These are phyloP conservation scores for Forbesichthys agassizii DNA, from an alignment of 2,113 vertebrate genomes.

Conservation along the genomic window DNA sequence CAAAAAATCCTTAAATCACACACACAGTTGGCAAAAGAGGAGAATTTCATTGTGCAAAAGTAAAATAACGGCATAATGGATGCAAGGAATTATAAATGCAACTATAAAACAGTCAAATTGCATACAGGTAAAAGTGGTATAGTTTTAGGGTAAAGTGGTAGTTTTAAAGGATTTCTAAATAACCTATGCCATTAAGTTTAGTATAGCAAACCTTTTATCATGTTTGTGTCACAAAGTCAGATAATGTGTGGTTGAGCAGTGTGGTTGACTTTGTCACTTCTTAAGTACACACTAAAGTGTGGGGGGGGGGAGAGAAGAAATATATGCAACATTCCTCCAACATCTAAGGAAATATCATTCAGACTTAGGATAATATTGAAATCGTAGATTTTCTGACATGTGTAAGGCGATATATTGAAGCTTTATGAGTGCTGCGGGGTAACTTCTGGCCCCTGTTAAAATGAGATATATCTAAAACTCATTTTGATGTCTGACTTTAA, in stretches of 20 bases:
- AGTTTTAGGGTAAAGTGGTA: constrained; percentile 13
- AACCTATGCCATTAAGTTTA: constrained; percentile 63
- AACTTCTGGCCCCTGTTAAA: constrained; percentile 70
- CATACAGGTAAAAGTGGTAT: constrained; percentile 5
- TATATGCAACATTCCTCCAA: constrained; percentile 64
- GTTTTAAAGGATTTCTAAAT: constrained; percentile 56
- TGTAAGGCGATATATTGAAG: constrained; percentile 72
- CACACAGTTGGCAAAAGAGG: constrained; percentile 46
- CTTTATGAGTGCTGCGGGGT: constrained; percentile 70
- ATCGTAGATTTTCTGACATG: constrained; percentile 70
- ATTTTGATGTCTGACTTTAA: constrained; percentile 67
- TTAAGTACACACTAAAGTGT: constrained; percentile 50
- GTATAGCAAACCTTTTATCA: constrained; percentile 55
- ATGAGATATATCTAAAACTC: constrained; percentile 70
- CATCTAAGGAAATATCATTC: constrained; percentile 73
- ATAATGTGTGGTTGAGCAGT: constrained; percentile 66
- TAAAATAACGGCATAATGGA: constrained; percentile 20
- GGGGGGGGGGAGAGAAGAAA: constrained; percentile 32
- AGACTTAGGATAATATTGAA: constrained; percentile 76
- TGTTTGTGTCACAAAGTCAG: constrained; percentile 72
- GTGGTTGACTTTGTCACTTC: constrained; percentile 64
- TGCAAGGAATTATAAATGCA: too few relatives aligned
- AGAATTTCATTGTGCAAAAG: constrained; percentile 54
- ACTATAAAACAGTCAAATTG: not conserved
- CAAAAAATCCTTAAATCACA: constrained; percentile 70